phyloP scores from a whole-genome alignment of 2,888 invertebrate species.

The Gymnosoma rotundatum region DNA sequence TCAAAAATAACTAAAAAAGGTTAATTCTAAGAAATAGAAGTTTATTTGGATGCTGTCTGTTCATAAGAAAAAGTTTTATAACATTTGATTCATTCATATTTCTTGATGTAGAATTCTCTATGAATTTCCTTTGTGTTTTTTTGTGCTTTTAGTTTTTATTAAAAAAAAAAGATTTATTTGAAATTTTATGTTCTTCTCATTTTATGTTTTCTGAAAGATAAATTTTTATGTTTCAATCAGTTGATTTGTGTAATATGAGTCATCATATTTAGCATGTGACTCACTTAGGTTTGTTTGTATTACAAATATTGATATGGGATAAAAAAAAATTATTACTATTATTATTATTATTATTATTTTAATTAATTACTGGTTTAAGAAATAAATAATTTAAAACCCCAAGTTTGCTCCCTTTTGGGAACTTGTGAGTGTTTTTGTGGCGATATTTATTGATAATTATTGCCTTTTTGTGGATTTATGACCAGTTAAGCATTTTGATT shows the following conservation, averaged over 20 bases:
- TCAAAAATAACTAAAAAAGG: too few species aligned
- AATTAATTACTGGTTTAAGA: too few species aligned
- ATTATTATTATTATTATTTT: too few species aligned
- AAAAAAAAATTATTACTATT: too few species aligned
- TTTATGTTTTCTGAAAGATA: conserved; percentile 14
- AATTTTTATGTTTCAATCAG: too few species aligned
- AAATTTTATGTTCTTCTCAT: conserved; percentile 15
- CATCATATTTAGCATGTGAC: background rate
- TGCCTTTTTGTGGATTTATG: too few species aligned
- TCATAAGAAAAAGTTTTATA: background rate
- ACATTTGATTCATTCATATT: conserved; percentile 6
- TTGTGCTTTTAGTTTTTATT: background rate
- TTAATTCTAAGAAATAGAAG: background rate
- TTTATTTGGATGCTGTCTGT: background rate
- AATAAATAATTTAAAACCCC: too few species aligned
- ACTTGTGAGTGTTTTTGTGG: too few species aligned
- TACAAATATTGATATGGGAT: too few species aligned
- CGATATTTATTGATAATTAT: too few species aligned
- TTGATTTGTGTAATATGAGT: background rate
- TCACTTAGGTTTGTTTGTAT: background rate
- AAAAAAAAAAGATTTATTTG: background rate
- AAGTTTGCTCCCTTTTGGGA: too few species aligned
- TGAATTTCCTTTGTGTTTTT: conserved; percentile 15
- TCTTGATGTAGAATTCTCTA: conserved; percentile 41
- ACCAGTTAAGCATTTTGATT: too few species aligned